Evolutionary conservation across 2,113 vertebrate genomes (phyloP), one percentile per base, ranked within the genome.

Genomic region (Lontra canadensis): DNA sequence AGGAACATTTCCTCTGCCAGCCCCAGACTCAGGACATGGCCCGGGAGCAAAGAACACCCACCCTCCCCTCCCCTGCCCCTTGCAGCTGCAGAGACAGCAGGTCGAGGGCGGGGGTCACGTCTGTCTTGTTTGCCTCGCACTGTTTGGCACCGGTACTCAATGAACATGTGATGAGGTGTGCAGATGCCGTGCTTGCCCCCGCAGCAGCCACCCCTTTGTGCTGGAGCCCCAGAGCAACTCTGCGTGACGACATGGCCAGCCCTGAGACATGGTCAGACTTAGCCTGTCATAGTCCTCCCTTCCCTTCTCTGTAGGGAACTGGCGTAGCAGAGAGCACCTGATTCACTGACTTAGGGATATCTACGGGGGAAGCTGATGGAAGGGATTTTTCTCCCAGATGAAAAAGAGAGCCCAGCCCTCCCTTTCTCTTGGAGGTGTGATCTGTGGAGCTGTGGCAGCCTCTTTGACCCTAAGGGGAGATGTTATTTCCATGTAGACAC

Each of bases 81-180:
- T 12, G 25, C 7, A 74, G 73, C 31, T 34, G 14, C 63, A 34
- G 31, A 31, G 63, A 65, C 31, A 34, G 63, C 6, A 0, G 14
- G 63, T 67, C 31, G 1, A 67, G 14, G 73, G 3, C 11, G 0
- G 73, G 39, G 39, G 14, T 21, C 13, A 7, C 1, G 12, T 74
- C 71, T 0, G 0, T 39, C 52, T 15, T 15, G 7, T 39, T 59
- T 7, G 0, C n/a, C 1, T 25, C 4, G 9, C 25, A 2, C 34
- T 15, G 20, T 21, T 52, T 1, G 6, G 52, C n/a, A 9, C 1
- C 1, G 3, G 34, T 14, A n/a, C n/a, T 59, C 12, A 31, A 31
- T 34, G 2, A 34, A 31, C 31, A 59, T 0, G 13, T 3, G 3
- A 3, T 26, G n/a, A 82, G 80, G 80, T 82, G 14, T 39, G 80